phyloP scores from a whole-genome alignment of 2,113 vertebrate genomes.

The Thunnus thynnus region DNA sequence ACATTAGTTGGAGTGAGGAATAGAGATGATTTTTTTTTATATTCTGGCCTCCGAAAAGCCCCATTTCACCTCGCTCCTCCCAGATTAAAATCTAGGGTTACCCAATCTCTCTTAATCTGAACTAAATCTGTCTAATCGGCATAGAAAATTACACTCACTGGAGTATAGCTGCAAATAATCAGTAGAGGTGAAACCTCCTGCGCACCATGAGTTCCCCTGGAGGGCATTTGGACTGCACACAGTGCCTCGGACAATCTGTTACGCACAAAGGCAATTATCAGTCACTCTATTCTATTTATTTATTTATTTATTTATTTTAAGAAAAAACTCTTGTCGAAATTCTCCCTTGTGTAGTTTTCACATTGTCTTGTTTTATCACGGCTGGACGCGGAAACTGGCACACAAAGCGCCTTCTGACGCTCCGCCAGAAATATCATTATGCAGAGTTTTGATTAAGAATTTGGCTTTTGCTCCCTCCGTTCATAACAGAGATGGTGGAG shows the following conservation, averaged over 20 bases:
- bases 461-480: constrained; percentile 13
- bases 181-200: constrained; percentile 65
- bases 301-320: not conserved
- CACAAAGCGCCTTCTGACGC: constrained; percentile 57
- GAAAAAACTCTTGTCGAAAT: constrained; percentile 32
- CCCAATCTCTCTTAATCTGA: constrained; percentile 82
- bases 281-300: not conserved
- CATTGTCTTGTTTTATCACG: constrained; percentile 5
- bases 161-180: constrained; percentile 67
- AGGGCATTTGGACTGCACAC: constrained; percentile 59
- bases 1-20: constrained; percentile 14
- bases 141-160: constrained; percentile 72
- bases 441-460: constrained; percentile 66
- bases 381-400: constrained; percentile 45
- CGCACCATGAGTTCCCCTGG: constrained; percentile 47
- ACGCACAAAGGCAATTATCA: constrained; percentile 35
- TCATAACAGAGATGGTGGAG: constrained; percentile 34
- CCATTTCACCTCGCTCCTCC: constrained; percentile 62
- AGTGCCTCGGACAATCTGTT: constrained; percentile 50
- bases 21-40: constrained; percentile 17
- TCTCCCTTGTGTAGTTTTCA: constrained; percentile 4
- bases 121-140: constrained; percentile 80
- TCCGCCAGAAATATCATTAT: constrained; percentile 53
- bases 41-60: constrained; percentile 48
- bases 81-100: constrained; percentile 79